Conservation (phyloP, 2,797 vertebrate species). For the Lacerta viridis region DNA sequence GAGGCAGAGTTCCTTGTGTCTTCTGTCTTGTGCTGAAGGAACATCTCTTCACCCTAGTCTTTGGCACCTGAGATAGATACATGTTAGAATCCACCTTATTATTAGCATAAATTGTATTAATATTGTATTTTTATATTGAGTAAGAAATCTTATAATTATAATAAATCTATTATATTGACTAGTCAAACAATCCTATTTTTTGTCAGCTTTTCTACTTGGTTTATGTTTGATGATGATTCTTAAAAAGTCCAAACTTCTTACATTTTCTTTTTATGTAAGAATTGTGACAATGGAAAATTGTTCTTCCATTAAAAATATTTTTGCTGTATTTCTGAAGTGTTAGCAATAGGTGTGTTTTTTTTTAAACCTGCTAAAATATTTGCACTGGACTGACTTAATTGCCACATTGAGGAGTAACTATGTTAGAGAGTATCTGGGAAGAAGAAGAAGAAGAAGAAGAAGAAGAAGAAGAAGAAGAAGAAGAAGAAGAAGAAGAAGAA, state of each 20-base stretch:
- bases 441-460: neutral
- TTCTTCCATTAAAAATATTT: neutral
- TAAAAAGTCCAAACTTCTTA: neutral
- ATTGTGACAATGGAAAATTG: neutral
- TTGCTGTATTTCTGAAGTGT: neutral
- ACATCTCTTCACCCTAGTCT: too few relatives aligned
- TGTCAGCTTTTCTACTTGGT: neutral
- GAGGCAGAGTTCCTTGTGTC: too few relatives aligned
- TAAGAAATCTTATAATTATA: too few relatives aligned
- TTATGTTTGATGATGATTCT: neutral
- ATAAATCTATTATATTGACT: neutral
- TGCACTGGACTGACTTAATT: neutral
- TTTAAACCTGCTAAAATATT: neutral
- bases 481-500: neutral
- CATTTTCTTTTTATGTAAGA: neutral
- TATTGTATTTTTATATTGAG: too few relatives aligned
- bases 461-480: neutral
- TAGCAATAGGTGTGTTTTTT: neutral
- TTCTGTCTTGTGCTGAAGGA: too few relatives aligned
- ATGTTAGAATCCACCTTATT: too few relatives aligned
- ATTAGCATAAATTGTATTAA: too few relatives aligned
- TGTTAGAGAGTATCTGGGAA: neutral
- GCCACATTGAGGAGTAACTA: neutral
- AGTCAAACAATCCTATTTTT: neutral
- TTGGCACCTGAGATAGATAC: too few relatives aligned